Evolutionary conservation across 1,140 invertebrate species (phyloP), one percentile per base, ranked within the genome.

Genomic region (Bombus cullumanus): DNA sequence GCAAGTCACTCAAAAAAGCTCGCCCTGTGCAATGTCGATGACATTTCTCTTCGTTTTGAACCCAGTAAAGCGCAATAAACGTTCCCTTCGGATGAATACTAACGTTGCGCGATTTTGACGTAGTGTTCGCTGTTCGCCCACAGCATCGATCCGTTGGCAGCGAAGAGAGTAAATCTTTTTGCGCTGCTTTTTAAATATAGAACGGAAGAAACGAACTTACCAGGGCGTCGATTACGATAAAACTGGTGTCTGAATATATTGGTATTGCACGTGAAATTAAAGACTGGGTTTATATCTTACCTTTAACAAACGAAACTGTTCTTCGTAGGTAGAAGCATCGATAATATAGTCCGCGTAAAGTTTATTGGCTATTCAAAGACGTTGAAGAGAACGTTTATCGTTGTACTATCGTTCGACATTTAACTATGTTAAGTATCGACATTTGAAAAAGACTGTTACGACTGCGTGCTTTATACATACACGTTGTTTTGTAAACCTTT

Each of bases 11-110:
- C 41, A 47, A 57, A 83, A 83, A 83, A 69, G 13, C 66, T 47
- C 22, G 6, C 15, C 22, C 31, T 5, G 13, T 25, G 28, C 34
- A 25, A 83, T 39, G 34, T 75, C 81, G 81, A 41, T 69, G 74
- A 43, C 37, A 83, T 83, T 83, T 78, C 28, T 78, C 74, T 68
- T 83, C 73, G 74, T 83, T 83, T 43, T 12, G 34, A 5, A 25
- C 3, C 41, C 22, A 13, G 31, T 37, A 53, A 76, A 41, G 59
- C 5, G 39, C 81, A 76, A 77, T 85, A 77, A 72, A 85, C 41
- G 83, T 31, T 47, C 64, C 9, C 31, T n/a, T 18, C 47, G 69
- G 57, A 64, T 72, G 83, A 85, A 80, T 80, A 59, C 77, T 39
- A 85, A 59, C 57, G 68, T 84, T 62, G 75, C 76, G n/a, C 37